Base-by-base conservation (phyloP, 2,888 invertebrate species). In the Agrotis puta region DNA sequence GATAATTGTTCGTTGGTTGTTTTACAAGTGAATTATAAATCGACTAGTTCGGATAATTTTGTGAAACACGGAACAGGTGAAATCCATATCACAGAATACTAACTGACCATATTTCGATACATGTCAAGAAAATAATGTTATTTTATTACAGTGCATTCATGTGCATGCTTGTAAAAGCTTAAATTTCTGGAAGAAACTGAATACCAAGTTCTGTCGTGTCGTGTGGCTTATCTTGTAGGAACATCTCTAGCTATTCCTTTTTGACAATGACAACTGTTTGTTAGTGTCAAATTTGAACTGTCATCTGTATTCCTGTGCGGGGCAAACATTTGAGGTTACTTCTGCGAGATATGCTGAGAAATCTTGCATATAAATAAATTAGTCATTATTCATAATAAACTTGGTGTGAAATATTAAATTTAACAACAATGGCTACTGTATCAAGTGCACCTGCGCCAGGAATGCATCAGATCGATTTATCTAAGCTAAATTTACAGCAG, bases 391-490 rank as follows among this genome's bases (percentile, higher is more conserved):
- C 54, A 16, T 51, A 74, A 20, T 76, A 67, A 81, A 84, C 76
- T 82, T 62, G 43, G 56, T 56, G 63, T 33, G 16, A 58, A 70
- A 62, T 73, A 73, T 58, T 24, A 61, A 69, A 18, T 86, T 85
- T 61, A 48, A 13, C n/a, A 58, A 94, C 85, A 91, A 97, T 97
- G 97, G 96, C 97, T 71, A 95, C 97, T 84, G 96, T 97, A 87
- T 97, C 97, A 50, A 92, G 96, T 76, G 94, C 95, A 45, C 97
- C 97, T 84, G 97, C 97, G 76, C 97, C 97, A 45, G 97, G 97
- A 75, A 96, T 97, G 95, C 97, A 98, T 88, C 97, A 98, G 94
- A 97, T 98, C 80, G 98, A 98, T 94, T 96, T 99, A 85, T 97
- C 97, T 5, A 98, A 98, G 88, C 95, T 99, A 82, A 98, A 97